Percentiles rank a stretch among this genome's conserved stretches.
These are phyloP conservation scores for Nyctibius grandis DNA, from an alignment of 2,797 vertebrate species.

Conservation along the genomic window DNA sequence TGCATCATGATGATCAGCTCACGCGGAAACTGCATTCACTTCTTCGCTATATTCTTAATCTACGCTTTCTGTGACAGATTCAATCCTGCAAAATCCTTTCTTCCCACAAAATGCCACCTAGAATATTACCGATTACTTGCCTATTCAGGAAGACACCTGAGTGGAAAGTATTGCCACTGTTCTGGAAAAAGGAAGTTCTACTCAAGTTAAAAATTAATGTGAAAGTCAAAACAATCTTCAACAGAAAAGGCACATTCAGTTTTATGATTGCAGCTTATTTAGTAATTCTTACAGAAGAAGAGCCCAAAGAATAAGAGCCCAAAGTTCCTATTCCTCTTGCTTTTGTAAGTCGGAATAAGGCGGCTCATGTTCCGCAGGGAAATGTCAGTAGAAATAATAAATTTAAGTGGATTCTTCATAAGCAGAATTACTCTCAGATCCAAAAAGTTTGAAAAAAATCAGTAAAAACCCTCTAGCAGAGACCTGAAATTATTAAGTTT, in stretches of 20 bases:
- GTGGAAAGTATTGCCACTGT: background rate
- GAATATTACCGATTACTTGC: background rate
- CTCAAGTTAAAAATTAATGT: background rate
- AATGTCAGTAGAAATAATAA: conserved; percentile 30
- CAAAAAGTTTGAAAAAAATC: background rate
- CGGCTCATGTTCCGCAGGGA: background rate
- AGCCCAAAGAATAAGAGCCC: background rate
- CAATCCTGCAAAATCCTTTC: background rate
- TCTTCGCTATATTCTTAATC: background rate
- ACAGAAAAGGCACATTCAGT: background rate
- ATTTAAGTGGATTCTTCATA: background rate
- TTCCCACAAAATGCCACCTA: background rate
- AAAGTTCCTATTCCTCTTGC: background rate
- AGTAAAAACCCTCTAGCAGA: background rate
- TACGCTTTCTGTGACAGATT: background rate
- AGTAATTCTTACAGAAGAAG: conserved; percentile 20
- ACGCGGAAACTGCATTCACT: background rate
- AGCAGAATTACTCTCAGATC: background rate
- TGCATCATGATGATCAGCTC: background rate
- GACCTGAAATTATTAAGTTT: background rate
- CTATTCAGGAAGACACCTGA: background rate
- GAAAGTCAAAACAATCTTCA: conserved; percentile 31
- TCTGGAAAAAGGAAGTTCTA: background rate
- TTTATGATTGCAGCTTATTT: background rate
- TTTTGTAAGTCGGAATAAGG: conserved; percentile 17